phyloP scores from a whole-genome alignment of 2,113 vertebrate genomes.

The Pelodiscus sinensis region DNA sequence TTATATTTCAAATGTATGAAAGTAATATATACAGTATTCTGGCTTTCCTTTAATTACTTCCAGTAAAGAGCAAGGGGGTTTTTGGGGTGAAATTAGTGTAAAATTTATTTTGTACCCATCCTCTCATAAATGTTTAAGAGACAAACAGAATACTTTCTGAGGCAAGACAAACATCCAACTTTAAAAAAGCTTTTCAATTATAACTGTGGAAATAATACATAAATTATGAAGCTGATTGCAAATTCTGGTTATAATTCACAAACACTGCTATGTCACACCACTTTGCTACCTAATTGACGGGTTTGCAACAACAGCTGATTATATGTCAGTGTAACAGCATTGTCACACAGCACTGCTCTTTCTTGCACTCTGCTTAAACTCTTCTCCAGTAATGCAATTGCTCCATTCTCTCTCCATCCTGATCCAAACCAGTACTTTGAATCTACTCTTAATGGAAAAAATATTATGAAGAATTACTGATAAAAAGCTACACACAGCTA shows the following conservation, averaged over 20 bases:
- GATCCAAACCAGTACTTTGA: neutral
- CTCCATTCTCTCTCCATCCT: neutral
- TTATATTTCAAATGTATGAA: neutral
- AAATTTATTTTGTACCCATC: neutral
- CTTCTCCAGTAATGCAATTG: constrained; percentile 7
- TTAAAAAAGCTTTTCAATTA: neutral
- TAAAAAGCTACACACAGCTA: neutral
- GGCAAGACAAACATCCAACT: neutral
- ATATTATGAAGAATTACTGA: neutral
- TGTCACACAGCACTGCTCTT: constrained; percentile 38
- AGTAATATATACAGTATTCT: neutral
- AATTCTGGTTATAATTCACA: neutral
- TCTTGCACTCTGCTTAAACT: neutral
- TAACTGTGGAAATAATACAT: neutral
- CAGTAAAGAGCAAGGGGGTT: neutral
- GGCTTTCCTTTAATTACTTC: neutral
- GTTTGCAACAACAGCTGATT: constrained; percentile 53
- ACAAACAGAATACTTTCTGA: neutral
- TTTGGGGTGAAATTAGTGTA: neutral
- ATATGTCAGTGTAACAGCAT: constrained; percentile 31
- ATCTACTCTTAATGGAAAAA: neutral
- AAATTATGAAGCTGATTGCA: neutral
- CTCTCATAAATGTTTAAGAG: neutral
- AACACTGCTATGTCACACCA: neutral
- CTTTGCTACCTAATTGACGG: neutral